A percentile compares a stretch with the other conserved stretches of the same genome.
Evolutionary conservation across 2,113 vertebrate genomes (phyloP).

Genomic region (Nesoenas mayeri): DNA sequence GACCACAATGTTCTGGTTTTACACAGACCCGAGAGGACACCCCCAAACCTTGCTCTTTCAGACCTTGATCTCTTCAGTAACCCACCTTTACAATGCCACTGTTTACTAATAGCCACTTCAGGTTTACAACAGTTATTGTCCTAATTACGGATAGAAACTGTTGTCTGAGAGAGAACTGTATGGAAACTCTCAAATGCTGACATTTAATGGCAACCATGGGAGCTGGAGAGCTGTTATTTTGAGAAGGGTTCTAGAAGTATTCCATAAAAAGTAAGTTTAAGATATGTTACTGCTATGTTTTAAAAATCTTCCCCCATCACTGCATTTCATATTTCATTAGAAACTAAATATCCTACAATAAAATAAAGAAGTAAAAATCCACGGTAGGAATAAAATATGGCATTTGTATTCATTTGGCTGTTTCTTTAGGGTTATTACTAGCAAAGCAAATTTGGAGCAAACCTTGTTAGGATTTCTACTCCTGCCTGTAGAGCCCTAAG

Average conservation of each 20-base stretch:
- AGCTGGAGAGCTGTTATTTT: slow-evolving; percentile 34
- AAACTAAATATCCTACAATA: neutral
- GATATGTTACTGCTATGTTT: neutral
- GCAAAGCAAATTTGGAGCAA: slow-evolving; percentile 29
- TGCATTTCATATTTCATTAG: slow-evolving; percentile 26
- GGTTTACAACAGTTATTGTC: neutral
- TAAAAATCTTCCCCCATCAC: neutral
- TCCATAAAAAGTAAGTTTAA: neutral
- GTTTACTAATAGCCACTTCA: neutral
- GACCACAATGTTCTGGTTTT: neutral
- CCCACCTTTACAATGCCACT: neutral
- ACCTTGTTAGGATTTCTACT: neutral
- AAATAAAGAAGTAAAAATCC: neutral
- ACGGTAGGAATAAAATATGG: neutral
- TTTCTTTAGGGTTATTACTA: slow-evolving; percentile 14
- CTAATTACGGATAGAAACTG: slow-evolving; percentile 11
- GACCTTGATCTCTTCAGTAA: neutral
- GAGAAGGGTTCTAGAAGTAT: slow-evolving; percentile 31
- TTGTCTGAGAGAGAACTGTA: neutral
- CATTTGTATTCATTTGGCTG: neutral
- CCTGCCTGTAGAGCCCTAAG: neutral
- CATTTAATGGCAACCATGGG: slow-evolving; percentile 22
- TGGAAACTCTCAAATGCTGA: slow-evolving; percentile 39
- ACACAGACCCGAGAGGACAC: neutral
- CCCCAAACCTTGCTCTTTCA: neutral